Conservation (phyloP, 2,113 vertebrate species). For the Geococcyx californianus region DNA sequence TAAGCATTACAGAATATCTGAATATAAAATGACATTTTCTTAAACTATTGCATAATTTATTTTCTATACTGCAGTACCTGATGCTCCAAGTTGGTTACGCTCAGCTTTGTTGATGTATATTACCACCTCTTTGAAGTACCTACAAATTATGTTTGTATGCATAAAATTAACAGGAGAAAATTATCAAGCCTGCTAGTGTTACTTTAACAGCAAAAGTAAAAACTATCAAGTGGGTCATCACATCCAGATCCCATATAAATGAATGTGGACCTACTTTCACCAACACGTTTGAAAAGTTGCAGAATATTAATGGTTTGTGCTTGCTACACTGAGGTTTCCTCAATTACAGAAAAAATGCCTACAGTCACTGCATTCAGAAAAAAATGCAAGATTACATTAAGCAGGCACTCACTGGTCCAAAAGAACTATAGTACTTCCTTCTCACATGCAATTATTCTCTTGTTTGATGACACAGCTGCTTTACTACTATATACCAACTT, state of each 20-base stretch:
- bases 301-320: neutral
- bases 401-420: neutral
- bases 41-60: neutral
- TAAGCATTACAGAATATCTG: neutral
- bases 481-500: neutral
- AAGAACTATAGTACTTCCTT: neutral
- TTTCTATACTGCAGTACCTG: neutral
- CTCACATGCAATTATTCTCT: neutral
- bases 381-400: neutral
- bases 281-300: neutral
- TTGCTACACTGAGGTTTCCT: neutral
- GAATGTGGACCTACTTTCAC: neutral
- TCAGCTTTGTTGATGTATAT: neutral
- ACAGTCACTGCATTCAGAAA: neutral
- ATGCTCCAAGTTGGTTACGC: neutral
- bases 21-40: neutral
- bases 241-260: neutral
- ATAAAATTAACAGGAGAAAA: neutral
- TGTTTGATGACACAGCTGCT: neutral
- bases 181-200: neutral
- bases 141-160: neutral
- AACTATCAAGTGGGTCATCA: neutral
- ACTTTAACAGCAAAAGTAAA: neutral
- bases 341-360: neutral
- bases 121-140: neutral